phyloP scores from a whole-genome alignment of 2,113 vertebrate species.

The Aldabrachelys gigantea region DNA sequence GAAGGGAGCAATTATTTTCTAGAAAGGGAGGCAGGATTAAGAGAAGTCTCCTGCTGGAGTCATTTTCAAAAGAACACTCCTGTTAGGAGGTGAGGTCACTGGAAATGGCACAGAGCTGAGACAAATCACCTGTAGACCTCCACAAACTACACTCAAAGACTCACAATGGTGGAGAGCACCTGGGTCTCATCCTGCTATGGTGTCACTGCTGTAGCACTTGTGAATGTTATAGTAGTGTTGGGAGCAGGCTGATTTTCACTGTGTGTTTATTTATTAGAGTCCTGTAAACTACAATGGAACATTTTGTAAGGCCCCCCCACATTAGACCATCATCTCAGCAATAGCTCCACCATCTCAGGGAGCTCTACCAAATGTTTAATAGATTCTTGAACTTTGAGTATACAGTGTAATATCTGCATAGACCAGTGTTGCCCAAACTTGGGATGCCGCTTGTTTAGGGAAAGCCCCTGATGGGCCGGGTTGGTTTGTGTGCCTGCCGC shows the following conservation, averaged over 20 bases:
- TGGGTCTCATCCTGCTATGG: neutral
- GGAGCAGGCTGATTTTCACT: too few species aligned
- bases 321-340: neutral
- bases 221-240: neutral
- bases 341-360: neutral
- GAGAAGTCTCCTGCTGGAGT: neutral
- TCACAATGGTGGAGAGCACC: neutral
- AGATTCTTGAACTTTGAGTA: neutral
- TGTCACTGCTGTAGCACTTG: neutral
- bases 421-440: neutral
- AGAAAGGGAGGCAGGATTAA: neutral
- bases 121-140: neutral
- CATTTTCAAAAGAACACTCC: neutral
- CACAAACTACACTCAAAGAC: neutral
- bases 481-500: too few species aligned
- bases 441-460: too few species aligned
- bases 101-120: neutral
- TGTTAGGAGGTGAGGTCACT: neutral
- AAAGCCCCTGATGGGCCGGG: too few species aligned
- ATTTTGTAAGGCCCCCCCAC: accelerated
- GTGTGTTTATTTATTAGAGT: too few species aligned
- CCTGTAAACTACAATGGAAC: too few species aligned
- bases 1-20: neutral
- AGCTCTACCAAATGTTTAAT: neutral
- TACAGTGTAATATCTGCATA: accelerated